phyloP scores from a whole-genome alignment of 2,113 vertebrate species.

The Stictonetta naevosa region DNA sequence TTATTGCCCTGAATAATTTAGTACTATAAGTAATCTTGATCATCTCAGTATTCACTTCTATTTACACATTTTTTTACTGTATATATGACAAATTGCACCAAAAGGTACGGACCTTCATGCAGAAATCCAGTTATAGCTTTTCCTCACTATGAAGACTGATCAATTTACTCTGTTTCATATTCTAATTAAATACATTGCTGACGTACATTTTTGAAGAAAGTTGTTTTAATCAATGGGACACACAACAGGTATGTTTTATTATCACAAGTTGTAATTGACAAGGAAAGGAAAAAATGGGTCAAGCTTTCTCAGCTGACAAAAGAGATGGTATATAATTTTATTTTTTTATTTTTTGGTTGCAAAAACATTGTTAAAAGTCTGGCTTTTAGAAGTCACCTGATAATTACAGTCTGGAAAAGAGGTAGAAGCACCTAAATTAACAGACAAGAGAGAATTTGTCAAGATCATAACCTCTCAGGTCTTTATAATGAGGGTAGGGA shows the following conservation, averaged over 20 bases:
- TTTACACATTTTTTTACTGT: background rate
- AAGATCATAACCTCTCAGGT: background rate
- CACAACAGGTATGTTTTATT: background rate
- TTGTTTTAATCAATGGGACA: background rate
- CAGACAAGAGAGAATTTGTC: background rate
- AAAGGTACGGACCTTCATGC: background rate
- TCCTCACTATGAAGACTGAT: background rate
- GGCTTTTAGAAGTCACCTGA: background rate
- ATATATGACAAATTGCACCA: background rate
- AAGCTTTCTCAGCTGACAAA: background rate
- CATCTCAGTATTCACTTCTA: background rate
- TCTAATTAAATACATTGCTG: background rate
- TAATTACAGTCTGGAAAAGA: background rate
- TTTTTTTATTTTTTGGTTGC: background rate
- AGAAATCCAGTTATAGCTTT: background rate
- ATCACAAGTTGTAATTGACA: background rate
- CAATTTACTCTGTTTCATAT: rapidly evolving
- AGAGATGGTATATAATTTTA: background rate
- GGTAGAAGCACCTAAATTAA: background rate
- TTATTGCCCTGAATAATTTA: conserved; percentile 22
- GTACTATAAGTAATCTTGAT: background rate
- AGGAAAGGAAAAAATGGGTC: conserved; percentile 1
- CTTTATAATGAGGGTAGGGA: background rate
- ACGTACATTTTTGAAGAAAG: background rate
- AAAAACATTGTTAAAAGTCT: background rate